Evolutionary conservation across 1,140 invertebrate species (phyloP), one percentile per base, ranked within the genome.

Genomic region (Panonychus citri): DNA sequence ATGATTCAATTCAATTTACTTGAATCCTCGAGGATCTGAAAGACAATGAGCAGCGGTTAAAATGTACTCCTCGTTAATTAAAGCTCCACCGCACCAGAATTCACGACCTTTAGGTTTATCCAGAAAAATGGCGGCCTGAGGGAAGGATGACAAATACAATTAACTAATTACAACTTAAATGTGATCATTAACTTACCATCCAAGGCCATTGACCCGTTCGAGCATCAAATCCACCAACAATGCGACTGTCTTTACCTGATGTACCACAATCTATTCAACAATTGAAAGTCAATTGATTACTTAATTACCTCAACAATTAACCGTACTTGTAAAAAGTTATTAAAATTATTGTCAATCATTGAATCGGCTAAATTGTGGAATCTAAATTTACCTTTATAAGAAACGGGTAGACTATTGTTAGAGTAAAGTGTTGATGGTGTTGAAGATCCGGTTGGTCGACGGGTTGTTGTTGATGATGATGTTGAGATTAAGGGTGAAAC

Each of bases 41-140:
- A 79, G 68, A 60, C 80, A 82, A 66, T 82, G 81, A 0, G 77
- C 78, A 4, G 81, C 80, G 1, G 80, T 82, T 3, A 82, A 46
- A 21, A 82, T 70, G 59, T 77, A 77, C 2, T 69, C 60, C 37
- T 74, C 67, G 24, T 71, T 76, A 34, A 83, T 73, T 0, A 82
- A 66, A 2, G 75, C 71, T 1, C 78, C 81, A 1, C 77, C 79
- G 62, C 81, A 83, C 55, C 71, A 70, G 56, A 76, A 76, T 60
- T 73, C 70, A 1, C 57, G 26, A 34, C 60, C 62, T 50, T 55
- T 59, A 25, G 27, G 43, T 39, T 50, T 63, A 43, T 63, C 56
- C 21, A 64, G 46, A 56, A 63, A 64, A 19, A 64, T 64, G 21
- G 63, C 63, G 15, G 62, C 62, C 63, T 64, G 37, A 28, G 17